Evolutionary conservation across 1,140 invertebrate species (phyloP).

Genomic region (Ephestia elutella): DNA sequence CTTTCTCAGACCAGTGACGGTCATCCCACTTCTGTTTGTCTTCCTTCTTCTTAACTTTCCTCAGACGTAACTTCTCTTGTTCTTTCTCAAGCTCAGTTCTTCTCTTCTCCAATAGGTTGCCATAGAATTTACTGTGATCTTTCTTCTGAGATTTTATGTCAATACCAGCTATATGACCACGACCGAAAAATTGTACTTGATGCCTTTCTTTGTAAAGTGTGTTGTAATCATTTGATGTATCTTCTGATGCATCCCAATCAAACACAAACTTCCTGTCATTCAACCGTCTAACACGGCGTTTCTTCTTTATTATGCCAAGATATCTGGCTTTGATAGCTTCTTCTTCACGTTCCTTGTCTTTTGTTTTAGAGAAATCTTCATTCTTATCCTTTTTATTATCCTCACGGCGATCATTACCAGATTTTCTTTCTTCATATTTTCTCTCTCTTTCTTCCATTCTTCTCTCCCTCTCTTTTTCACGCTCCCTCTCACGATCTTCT

Average conservation of each 20-base stretch:
- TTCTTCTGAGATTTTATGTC: constrained; percentile 98
- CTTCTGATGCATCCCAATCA: constrained; percentile 99
- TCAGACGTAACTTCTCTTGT: constrained; percentile 95
- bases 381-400: constrained; percentile 64
- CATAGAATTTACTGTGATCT: constrained; percentile 98
- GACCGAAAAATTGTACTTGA: constrained; percentile 97
- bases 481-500: constrained; percentile 57
- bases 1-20: constrained; percentile 98
- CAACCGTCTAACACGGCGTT: constrained; percentile 90
- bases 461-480: constrained; percentile 50
- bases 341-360: constrained; percentile 93
- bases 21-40: constrained; percentile 99
- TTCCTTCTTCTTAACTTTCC: constrained; percentile 96
- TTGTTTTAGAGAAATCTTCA: constrained; percentile 77
- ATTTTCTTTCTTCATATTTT: constrained; percentile 60
- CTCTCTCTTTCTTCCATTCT: constrained; percentile 56
- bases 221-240: constrained; percentile 99
- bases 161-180: constrained; percentile 98
- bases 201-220: constrained; percentile 96
- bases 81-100: constrained; percentile 98
- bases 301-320: constrained; percentile 95
- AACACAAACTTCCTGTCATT: constrained; percentile 99
- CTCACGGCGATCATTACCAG: constrained; percentile 48
- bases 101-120: constrained; percentile 94
- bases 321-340: constrained; percentile 97